Conservation (phyloP, 2,888 invertebrate genomes). For the Lasioglossum lativentre region DNA sequence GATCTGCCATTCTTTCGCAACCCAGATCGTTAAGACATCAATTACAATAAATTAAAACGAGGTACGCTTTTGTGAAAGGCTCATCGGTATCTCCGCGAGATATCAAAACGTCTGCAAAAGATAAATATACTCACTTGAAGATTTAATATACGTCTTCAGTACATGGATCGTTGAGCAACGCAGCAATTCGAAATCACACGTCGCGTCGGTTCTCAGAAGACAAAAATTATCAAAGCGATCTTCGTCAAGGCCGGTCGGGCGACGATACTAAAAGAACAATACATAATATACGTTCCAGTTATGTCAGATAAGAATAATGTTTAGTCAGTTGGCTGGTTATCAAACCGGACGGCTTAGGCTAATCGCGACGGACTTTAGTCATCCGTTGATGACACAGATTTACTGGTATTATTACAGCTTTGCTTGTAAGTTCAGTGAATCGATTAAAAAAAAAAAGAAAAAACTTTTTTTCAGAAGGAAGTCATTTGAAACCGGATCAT, state of each 20-base stretch:
- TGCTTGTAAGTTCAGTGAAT: neutral
- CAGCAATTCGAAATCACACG: neutral
- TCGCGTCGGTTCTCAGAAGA: neutral
- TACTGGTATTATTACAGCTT: neutral
- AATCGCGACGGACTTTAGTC: neutral
- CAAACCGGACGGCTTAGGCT: neutral
- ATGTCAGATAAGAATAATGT: slow-evolving; percentile 15
- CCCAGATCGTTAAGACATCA: neutral
- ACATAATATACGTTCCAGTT: neutral
- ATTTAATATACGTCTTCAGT: neutral
- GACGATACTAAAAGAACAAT: neutral
- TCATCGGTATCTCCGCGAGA: neutral
- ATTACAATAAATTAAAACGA: too few relatives aligned
- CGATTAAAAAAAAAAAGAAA: neutral
- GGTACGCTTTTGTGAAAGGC: neutral
- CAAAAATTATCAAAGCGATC: neutral
- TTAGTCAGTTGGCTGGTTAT: slow-evolving; percentile 48
- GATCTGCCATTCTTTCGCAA: neutral
- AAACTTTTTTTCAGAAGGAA: neutral
- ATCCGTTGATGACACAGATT: neutral
- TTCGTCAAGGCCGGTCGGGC: neutral
- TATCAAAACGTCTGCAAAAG: neutral
- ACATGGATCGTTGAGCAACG: neutral
- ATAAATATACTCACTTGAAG: neutral
- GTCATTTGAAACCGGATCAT: too few relatives aligned